A percentile compares a stretch with the other conserved stretches of the same genome.
phyloP scores from a whole-genome alignment of 2,797 vertebrate species.

The Gallinago nigripennis region DNA sequence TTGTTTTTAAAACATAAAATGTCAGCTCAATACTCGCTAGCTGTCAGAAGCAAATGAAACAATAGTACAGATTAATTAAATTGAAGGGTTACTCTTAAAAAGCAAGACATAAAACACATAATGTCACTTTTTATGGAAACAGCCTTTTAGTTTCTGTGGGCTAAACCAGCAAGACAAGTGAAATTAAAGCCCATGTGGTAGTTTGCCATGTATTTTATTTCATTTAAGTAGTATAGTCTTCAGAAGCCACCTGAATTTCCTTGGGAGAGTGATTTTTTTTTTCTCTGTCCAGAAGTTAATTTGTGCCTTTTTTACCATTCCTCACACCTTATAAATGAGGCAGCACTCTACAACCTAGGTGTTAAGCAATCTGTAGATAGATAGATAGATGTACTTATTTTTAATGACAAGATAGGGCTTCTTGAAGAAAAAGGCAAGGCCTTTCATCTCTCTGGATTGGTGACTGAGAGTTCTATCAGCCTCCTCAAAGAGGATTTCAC shows the following conservation, averaged over 20 bases:
- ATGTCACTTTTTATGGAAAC: background rate
- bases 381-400: background rate
- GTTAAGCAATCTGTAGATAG: background rate
- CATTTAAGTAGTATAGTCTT: background rate
- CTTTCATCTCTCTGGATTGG: background rate
- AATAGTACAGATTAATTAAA: background rate
- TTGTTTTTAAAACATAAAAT: background rate
- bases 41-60: background rate
- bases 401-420: background rate
- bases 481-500: background rate
- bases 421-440: background rate
- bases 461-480: background rate
- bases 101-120: background rate
- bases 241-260: background rate
- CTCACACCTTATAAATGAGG: background rate
- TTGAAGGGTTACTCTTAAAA: background rate
- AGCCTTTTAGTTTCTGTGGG: background rate
- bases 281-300: background rate
- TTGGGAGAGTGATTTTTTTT: background rate
- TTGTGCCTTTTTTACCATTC: background rate
- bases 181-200: background rate
- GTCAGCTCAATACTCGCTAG: background rate
- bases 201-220: background rate
- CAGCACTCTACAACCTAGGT: background rate
- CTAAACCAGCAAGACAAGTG: background rate